Conservation (phyloP, 2,797 vertebrate genomes). For the Perodicticus potto region DNA sequence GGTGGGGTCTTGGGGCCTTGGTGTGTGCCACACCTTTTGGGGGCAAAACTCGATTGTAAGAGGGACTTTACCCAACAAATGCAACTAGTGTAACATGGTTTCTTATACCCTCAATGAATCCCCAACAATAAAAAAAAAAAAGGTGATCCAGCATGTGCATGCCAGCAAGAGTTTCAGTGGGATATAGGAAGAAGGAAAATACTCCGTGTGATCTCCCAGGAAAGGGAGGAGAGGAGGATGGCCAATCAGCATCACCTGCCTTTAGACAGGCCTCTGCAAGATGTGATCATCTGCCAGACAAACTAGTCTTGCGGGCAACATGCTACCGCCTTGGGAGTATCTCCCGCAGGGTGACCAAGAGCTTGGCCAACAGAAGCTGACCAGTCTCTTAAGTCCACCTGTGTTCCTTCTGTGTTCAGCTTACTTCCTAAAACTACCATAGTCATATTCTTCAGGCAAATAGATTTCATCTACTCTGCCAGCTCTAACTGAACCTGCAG, state of each 20-base stretch:
- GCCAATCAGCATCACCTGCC: background rate
- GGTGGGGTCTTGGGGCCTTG: too few species aligned
- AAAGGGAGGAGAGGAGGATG: accelerated
- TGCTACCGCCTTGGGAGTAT: background rate
- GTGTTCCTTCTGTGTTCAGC: background rate
- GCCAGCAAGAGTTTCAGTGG: background rate
- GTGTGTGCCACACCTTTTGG: too few species aligned
- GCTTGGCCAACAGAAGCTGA: background rate
- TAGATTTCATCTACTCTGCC: background rate
- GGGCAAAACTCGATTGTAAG: too few species aligned
- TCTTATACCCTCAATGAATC: too few species aligned
- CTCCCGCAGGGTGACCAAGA: background rate
- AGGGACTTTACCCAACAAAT: too few species aligned
- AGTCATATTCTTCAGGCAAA: background rate
- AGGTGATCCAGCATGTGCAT: background rate
- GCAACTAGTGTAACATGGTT: too few species aligned
- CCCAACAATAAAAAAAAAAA: too few species aligned
- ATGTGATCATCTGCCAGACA: background rate
- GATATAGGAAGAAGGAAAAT: background rate
- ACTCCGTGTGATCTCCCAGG: background rate
- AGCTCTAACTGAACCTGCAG: background rate
- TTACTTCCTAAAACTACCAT: background rate
- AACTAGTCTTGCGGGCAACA: background rate
- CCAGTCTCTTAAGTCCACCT: background rate
- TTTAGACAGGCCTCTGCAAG: background rate